phyloP scores from a whole-genome alignment of 2,888 invertebrate genomes.

The Napeogenes inachia region DNA sequence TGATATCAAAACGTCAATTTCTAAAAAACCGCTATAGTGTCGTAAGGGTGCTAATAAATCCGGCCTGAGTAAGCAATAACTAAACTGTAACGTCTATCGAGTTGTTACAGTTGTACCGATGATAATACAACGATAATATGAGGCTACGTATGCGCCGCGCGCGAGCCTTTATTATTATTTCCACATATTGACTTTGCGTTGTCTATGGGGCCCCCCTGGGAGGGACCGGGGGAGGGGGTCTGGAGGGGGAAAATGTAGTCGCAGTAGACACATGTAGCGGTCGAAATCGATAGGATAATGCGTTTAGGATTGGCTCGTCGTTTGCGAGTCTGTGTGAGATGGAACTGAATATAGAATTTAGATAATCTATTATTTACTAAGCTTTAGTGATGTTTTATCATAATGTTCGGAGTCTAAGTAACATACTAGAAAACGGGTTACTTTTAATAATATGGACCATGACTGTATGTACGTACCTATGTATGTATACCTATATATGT shows the following conservation, averaged over 20 bases:
- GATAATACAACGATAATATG: conserved; percentile 59
- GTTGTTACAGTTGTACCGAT: conserved; percentile 45
- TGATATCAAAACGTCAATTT: conserved; percentile 3
- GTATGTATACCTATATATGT: no score
- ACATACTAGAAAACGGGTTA: no score
- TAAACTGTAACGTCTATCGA: conserved; percentile 35
- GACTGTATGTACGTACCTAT: no score
- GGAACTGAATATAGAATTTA: conserved; percentile 10
- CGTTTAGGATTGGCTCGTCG: conserved; percentile 55
- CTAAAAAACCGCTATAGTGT: conserved; percentile 15
- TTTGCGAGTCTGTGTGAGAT: conserved; percentile 19
- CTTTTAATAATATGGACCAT: no score
- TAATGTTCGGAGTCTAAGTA: no score
- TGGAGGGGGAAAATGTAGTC: conserved; percentile 44
- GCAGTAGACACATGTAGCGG: conserved; percentile 60
- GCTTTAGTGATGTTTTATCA: neutral
- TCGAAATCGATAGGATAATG: conserved; percentile 62
- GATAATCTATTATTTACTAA: neutral
- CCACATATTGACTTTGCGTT: conserved; percentile 73
- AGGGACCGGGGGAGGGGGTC: conserved; percentile 23
- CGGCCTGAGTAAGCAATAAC: conserved; percentile 45
- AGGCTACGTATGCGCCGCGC: conserved; percentile 65
- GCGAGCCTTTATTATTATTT: conserved; percentile 72
- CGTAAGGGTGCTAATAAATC: conserved; percentile 38
- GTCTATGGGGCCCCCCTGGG: conserved; percentile 44